These are phyloP conservation scores for Tachycineta bicolor DNA, from an alignment of 2,113 vertebrate genomes.

Conservation along the genomic window DNA sequence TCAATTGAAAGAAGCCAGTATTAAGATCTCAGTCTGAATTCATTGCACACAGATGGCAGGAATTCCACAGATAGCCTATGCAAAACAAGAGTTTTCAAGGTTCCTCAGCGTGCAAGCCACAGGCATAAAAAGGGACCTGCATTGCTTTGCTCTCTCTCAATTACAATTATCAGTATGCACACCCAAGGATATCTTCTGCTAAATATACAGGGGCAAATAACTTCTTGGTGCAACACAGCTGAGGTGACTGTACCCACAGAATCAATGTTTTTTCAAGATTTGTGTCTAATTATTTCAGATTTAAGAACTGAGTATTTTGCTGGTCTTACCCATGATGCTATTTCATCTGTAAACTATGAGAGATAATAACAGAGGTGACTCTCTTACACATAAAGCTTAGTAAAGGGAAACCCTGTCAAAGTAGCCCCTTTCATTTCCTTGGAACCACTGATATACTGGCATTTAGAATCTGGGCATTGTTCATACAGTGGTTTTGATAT, in stretches of 20 bases:
- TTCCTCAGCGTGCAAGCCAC: not conserved
- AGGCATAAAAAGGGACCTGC: not conserved
- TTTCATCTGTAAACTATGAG: not conserved
- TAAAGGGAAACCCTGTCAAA: not conserved
- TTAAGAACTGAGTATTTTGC: not conserved
- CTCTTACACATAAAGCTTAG: not conserved
- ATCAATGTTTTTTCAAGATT: not conserved
- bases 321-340: not conserved
- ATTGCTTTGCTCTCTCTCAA: not conserved
- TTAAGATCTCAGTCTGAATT: conserved; percentile 54
- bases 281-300: conserved; percentile 7
- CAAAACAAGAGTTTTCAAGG: conserved; percentile 18
- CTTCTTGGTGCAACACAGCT: not conserved
- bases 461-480: not conserved
- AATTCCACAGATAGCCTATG: conserved; percentile 55
- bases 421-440: not conserved
- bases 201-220: not conserved
- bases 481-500: not conserved
- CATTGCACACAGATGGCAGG: conserved; percentile 37
- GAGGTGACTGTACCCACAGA: not conserved
- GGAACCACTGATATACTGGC: not conserved
- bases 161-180: not conserved
- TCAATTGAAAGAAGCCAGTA: conserved; percentile 72
- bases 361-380: not conserved
- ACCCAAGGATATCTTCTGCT: not conserved